Conservation (phyloP, 2,888 invertebrate genomes). For the Malachius bipustulatus region DNA sequence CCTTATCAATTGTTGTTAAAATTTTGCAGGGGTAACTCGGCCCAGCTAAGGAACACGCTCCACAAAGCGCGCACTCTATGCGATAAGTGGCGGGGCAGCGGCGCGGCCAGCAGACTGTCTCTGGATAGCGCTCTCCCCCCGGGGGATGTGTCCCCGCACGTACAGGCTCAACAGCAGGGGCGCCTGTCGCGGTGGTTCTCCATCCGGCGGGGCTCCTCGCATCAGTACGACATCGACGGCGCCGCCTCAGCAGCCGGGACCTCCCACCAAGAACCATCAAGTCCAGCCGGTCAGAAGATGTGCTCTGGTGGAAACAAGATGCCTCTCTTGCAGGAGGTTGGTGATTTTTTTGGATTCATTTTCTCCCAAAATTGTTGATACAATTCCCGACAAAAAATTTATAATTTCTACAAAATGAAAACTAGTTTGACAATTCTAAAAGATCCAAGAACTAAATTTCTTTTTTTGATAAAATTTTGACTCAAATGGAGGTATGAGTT, state of each 20-base stretch:
- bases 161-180: constrained; percentile 40
- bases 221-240: constrained; percentile 65
- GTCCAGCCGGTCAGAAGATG: constrained; percentile 30
- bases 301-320: constrained; percentile 44
- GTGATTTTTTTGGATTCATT: no score
- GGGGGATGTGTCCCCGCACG: constrained; percentile 29
- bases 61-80: constrained; percentile 72
- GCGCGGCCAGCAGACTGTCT: constrained; percentile 29
- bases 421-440: no score
- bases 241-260: no score
- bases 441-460: no score
- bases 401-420: no score
- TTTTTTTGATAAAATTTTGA: no score
- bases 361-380: no score
- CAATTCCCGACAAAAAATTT: no score
- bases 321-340: constrained; percentile 72
- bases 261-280: no score
- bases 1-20: constrained; percentile 7
- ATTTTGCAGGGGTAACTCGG: constrained; percentile 51
- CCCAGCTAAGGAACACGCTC: constrained; percentile 65
- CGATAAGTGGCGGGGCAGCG: constrained; percentile 60
- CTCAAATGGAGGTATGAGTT: no score
- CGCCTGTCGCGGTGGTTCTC: constrained; percentile 82
- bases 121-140: constrained; percentile 25
- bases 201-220: constrained; percentile 67